Evolutionary conservation across 2,797 vertebrate genomes (phyloP), one percentile per base, ranked within the genome.

Genomic region (Crenichthys baileyi): DNA sequence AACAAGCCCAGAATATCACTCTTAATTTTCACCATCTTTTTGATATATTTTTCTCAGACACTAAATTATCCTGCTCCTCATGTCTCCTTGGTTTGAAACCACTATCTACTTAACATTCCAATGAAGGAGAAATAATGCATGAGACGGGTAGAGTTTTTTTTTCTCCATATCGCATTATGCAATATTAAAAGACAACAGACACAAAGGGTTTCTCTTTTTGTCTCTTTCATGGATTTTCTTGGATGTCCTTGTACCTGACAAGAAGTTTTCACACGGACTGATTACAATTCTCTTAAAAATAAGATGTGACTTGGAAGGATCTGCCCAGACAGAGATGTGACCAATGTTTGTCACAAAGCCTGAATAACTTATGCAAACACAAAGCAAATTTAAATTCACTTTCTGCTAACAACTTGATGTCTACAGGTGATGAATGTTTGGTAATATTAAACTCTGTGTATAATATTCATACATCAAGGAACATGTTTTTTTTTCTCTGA

Each of bases 91-190:
- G 74, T 78, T 79, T 6, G 20, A 79, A 77, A 67, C 77, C 4
- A 31, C 76, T 87, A 73, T 86, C 73, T 6, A 22, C 80, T 82
- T 88, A 75, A 44, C 31, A 8, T 76, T 65, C 76, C 87, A 93
- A 91, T 91, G 83, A 93, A 85, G 90, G 83, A 80, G 83, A 92
- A 92, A 92, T 92, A 91, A 92, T 92, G 79, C 83, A 93, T 88
- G 85, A 92, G 80, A 70, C 63, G 76, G 81, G 72, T 76, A 70
- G 70, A 87, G 44, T 82, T 86, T 79, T 78, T 84, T 44, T 61
- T 31, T 26, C 68, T 80, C 75, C 75, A 29, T 80, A 41, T 92
- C 90, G 91, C 85, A 93, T 91, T 92, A 88, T 90, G 80, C 76
- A 83, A 87, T 78, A 86, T 88, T 90, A 88, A 84, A 71, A 81